phyloP scores from a whole-genome alignment of 2,113 vertebrate genomes.

The Trachemys scripta region DNA sequence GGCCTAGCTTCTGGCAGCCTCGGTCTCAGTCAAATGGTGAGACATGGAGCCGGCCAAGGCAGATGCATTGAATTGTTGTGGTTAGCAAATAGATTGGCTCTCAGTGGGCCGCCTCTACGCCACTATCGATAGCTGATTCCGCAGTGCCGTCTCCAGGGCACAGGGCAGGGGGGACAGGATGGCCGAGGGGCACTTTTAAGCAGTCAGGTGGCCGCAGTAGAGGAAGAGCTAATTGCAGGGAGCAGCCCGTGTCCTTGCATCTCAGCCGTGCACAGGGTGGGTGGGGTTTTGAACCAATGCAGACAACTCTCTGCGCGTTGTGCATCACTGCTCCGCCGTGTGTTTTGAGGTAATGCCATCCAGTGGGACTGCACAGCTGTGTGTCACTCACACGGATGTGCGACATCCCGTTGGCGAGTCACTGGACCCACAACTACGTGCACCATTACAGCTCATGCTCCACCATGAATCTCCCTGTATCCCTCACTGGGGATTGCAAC shows the following conservation, averaged over 20 bases:
- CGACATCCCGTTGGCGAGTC: too few relatives aligned
- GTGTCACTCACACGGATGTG: too few relatives aligned
- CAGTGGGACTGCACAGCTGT: not conserved
- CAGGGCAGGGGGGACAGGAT: not conserved
- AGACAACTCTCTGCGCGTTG: not conserved
- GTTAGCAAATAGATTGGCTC: slow-evolving; percentile 1
- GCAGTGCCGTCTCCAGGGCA: not conserved
- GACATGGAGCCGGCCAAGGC: slow-evolving; percentile 14
- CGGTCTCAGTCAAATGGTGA: not conserved
- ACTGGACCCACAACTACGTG: not conserved
- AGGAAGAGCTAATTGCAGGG: not conserved
- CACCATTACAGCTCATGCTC: not conserved
- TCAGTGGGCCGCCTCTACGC: not conserved
- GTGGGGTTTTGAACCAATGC: not conserved
- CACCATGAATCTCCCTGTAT: not conserved
- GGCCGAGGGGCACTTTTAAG: not conserved
- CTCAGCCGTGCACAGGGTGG: not conserved
- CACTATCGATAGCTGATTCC: not conserved
- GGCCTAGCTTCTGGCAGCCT: not conserved
- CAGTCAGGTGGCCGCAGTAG: not conserved
- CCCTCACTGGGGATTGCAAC: not conserved
- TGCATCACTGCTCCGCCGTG: not conserved
- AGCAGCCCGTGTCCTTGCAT: not conserved
- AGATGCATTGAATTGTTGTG: slow-evolving; percentile 33
- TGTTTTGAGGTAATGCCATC: not conserved